Base-by-base conservation (phyloP, 2,888 invertebrate species). In the Xylota segnis region DNA sequence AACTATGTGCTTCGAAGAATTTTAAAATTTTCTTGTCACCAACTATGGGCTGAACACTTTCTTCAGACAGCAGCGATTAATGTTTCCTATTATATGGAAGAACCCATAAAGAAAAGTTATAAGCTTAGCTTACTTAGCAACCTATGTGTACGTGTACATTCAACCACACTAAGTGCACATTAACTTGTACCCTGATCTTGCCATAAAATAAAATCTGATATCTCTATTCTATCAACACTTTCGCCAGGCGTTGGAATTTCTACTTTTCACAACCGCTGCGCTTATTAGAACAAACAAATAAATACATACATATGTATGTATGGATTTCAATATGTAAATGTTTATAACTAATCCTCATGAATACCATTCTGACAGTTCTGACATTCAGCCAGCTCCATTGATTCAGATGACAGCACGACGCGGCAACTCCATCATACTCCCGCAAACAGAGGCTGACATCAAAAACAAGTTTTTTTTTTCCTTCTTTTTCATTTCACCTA, bases 161-260 rank as follows among this genome's bases (percentile, higher is more conserved):
- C 56, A 70, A 70, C 56, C 56, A 18, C 43, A 70, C 56, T 45
- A 70, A 70, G 43, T 70, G 56, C 18, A 50, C 65, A 45, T 43
- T 40, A 66, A 56, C 56, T 56, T 56, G 47, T 68, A 18, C 27
- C 27, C 14, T 27, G 37, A 54, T 52, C 66, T 40, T 37, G 5
- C 27, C 37, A 61, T 61, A 61, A 61, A 61, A 43, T 34, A 61
- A 61, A 61, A 34, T 18, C 14, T 40, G 54, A 9, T 70, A 29
- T 43, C 18, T 56, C 32, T 32, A 56, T 45, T 56, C 43, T 43
- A 45, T 32, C 43, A 32, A 45, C 43, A 70, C 70, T 70, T 70
- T 45, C 70, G 37, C 54, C 43, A 12, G n/a, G 6, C 29, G 3
- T 23, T 50, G 34, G 34, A 50, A 16, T 56, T 32, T 56, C 32